Percentiles rank a stretch among this genome's conserved stretches.
Conservation (phyloP, 2,888 invertebrate genomes). For the Syritta pipiens region DNA sequence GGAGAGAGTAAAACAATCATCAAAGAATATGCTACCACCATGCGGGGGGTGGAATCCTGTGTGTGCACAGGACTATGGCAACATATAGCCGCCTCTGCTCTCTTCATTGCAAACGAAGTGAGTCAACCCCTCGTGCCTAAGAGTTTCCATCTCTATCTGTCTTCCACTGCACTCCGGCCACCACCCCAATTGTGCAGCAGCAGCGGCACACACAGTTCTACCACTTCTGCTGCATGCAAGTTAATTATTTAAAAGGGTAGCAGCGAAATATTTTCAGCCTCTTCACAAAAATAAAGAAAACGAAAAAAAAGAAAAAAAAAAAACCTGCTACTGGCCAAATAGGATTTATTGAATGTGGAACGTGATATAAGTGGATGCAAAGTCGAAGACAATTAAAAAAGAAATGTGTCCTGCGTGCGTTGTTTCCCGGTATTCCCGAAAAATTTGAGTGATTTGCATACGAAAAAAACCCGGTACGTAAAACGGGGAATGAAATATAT, state of each 20-base stretch:
- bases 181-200: constrained; percentile 67
- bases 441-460: constrained; percentile 51
- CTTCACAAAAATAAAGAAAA: background rate
- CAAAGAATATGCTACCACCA: constrained; percentile 40
- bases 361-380: constrained; percentile 52
- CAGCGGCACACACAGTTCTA: constrained; percentile 32
- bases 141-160: constrained; percentile 66
- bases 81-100: constrained; percentile 47
- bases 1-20: constrained; percentile 23
- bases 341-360: constrained; percentile 49
- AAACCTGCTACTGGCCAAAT: constrained; percentile 24
- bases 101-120: constrained; percentile 59
- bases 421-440: constrained; percentile 44
- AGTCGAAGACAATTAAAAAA: constrained; percentile 31
- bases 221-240: constrained; percentile 67
- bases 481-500: constrained; percentile 8
- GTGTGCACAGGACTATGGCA: constrained; percentile 65
- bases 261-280: constrained; percentile 30
- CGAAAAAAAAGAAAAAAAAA: background rate
- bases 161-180: constrained; percentile 62
- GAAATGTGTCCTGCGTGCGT: constrained; percentile 41
- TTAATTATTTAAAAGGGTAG: constrained; percentile 66
- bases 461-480: constrained; percentile 7
- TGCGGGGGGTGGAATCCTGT: constrained; percentile 28
- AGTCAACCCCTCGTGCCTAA: constrained; percentile 61